Evolutionary conservation across 1,140 invertebrate species (phyloP).

Genomic region (Babylonia areolata): DNA sequence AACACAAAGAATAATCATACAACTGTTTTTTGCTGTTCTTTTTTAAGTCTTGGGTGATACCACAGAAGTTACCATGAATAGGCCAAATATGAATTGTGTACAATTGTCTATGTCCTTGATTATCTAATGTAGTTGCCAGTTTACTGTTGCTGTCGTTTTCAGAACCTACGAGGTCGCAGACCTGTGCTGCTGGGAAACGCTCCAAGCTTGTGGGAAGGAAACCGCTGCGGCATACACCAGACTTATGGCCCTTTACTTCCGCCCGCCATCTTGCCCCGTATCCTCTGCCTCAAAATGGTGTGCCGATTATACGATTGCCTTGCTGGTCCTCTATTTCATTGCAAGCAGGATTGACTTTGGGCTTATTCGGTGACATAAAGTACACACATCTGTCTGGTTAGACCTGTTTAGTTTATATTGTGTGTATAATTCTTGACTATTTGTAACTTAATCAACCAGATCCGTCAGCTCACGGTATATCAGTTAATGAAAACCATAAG

Average conservation of each 20-base stretch:
- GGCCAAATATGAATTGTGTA: too few relatives aligned
- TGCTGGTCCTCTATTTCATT: too few relatives aligned
- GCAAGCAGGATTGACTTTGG: too few relatives aligned
- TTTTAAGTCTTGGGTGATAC: not conserved
- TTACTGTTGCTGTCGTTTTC: not conserved
- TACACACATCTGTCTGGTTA: too few relatives aligned
- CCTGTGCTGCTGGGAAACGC: slow-evolving; percentile 28
- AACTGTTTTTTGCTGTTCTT: not conserved
- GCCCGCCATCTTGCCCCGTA: slow-evolving; percentile 25
- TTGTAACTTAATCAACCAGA: too few relatives aligned
- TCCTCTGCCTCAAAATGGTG: not conserved
- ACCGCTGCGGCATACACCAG: slow-evolving; percentile 18
- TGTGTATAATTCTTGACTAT: too few relatives aligned
- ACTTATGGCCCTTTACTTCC: slow-evolving; percentile 26
- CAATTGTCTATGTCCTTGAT: too few relatives aligned
- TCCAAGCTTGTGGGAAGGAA: not conserved
- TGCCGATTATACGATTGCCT: not conserved
- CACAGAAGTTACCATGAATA: not conserved
- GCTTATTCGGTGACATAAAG: too few relatives aligned
- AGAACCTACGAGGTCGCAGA: slow-evolving; percentile 25
- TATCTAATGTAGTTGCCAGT: too few relatives aligned
- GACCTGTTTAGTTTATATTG: too few relatives aligned
- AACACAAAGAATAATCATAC: not conserved
- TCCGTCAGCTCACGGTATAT: too few relatives aligned
- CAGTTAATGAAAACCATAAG: too few relatives aligned